Evolutionary conservation across 1,140 invertebrate species (phyloP).

Genomic region (Meloidogyne exigua): DNA sequence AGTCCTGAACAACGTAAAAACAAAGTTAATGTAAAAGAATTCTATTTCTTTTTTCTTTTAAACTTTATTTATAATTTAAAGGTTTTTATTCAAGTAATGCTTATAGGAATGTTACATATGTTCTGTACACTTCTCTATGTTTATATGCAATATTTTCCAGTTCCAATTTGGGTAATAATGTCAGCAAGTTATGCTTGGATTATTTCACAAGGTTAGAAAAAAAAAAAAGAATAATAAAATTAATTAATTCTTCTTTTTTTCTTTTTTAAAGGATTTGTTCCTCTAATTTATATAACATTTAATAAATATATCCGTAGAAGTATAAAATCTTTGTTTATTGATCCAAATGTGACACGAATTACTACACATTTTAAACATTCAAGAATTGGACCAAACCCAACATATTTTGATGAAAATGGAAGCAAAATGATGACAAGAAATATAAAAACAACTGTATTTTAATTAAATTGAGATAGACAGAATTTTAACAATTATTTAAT

Average conservation of each 20-base stretch:
- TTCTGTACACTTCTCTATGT: constrained; percentile 15
- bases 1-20: neutral
- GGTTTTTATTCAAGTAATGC: constrained; percentile 21
- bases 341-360: constrained; percentile 6
- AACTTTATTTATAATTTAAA: neutral
- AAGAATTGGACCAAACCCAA: neutral
- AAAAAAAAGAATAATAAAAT: too few species aligned
- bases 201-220: constrained; percentile 4
- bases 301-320: constrained; percentile 23
- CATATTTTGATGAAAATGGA: neutral
- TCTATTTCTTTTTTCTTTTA: neutral
- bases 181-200: constrained; percentile 26
- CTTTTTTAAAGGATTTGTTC: neutral
- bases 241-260: too few species aligned
- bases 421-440: neutral
- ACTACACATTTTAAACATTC: neutral
- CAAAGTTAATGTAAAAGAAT: constrained; percentile 6
- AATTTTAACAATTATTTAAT: too few species aligned
- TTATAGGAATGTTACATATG: constrained; percentile 19
- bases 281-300: constrained; percentile 16
- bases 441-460: neutral
- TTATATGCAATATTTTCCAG: constrained; percentile 25
- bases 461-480: neutral
- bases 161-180: constrained; percentile 16
- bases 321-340: constrained; percentile 17